Conservation (phyloP, 2,113 vertebrate species). For the Pholis gunnellus region DNA sequence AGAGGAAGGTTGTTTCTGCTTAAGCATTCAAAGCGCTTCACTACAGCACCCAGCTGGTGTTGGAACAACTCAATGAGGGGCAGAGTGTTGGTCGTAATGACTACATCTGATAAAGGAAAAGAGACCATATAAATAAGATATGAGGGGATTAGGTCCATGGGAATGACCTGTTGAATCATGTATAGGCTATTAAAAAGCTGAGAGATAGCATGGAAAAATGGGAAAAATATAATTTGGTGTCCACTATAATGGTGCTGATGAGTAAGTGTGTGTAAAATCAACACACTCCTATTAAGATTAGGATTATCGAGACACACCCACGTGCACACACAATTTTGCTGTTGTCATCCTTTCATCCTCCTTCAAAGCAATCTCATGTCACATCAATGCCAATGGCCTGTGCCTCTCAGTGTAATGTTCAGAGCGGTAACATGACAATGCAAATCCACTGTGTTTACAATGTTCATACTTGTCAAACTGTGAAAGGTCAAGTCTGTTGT, state of each 20-base stretch:
- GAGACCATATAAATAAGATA: conserved; percentile 75
- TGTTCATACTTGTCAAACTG: conserved; percentile 67
- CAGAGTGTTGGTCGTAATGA: conserved; percentile 74
- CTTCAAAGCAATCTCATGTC: conserved; percentile 55
- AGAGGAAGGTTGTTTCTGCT: conserved; percentile 72
- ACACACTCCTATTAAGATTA: conserved; percentile 1
- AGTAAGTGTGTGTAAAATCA: conserved; percentile 30
- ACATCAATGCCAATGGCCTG: conserved; percentile 25
- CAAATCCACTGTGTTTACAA: conserved; percentile 75
- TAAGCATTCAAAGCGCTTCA: conserved; percentile 70
- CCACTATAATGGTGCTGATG: conserved; percentile 17
- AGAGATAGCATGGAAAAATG: conserved; percentile 24
- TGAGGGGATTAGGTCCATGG: conserved; percentile 77
- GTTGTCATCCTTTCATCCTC: conserved; percentile 53
- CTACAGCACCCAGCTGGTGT: conserved; percentile 73
- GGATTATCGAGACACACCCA: conserved; percentile 8
- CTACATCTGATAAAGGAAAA: conserved; percentile 76
- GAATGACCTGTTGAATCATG: conserved; percentile 81
- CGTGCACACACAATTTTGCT: conserved; percentile 22
- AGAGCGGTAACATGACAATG: conserved; percentile 62
- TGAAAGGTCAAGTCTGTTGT: conserved; percentile 78
- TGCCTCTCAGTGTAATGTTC: conserved; percentile 40
- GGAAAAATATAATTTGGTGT: conserved; percentile 45
- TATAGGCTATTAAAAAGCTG: conserved; percentile 60
- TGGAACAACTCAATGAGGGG: conserved; percentile 72